A percentile compares a stretch with the other conserved stretches of the same genome.
Evolutionary conservation across 1,140 invertebrate species (phyloP).

Genomic region (Zophobas morio): DNA sequence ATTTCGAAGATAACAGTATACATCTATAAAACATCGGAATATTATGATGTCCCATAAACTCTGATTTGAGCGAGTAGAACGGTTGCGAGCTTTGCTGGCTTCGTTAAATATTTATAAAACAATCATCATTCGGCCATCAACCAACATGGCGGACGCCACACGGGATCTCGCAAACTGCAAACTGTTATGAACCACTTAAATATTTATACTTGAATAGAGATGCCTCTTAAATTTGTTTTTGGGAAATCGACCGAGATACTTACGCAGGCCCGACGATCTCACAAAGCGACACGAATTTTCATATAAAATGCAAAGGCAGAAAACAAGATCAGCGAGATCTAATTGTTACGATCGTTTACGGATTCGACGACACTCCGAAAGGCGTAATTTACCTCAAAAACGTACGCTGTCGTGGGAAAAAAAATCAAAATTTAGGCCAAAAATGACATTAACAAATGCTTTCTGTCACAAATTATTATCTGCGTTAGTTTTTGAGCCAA

Average conservation of each 20-base stretch:
- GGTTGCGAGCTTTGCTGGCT: conserved; percentile 55
- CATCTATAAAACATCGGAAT: conserved; percentile 67
- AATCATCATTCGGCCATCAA: conserved; percentile 69
- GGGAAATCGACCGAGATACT: conserved; percentile 53
- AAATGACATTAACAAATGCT: no score
- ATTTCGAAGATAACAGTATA: conserved; percentile 59
- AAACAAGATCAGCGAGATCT: not conserved
- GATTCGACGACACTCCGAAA: no score
- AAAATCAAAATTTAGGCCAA: no score
- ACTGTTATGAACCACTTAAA: conserved; percentile 68
- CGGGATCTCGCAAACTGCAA: conserved; percentile 63
- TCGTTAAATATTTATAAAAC: conserved; percentile 68
- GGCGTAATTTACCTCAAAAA: no score
- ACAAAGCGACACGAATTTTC: conserved; percentile 29
- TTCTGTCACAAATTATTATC: no score
- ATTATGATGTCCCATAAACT: conserved; percentile 68
- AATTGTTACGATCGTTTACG: not conserved
- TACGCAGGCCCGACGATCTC: conserved; percentile 33
- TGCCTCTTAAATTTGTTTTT: conserved; percentile 66
- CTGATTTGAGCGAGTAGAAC: conserved; percentile 64
- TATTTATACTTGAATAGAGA: conserved; percentile 69
- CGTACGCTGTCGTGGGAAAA: no score
- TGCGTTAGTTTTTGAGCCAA: no score
- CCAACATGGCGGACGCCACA: conserved; percentile 66
- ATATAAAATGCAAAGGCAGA: no score